phyloP scores from a whole-genome alignment of 2,113 vertebrate genomes.

The Bombycilla garrulus region DNA sequence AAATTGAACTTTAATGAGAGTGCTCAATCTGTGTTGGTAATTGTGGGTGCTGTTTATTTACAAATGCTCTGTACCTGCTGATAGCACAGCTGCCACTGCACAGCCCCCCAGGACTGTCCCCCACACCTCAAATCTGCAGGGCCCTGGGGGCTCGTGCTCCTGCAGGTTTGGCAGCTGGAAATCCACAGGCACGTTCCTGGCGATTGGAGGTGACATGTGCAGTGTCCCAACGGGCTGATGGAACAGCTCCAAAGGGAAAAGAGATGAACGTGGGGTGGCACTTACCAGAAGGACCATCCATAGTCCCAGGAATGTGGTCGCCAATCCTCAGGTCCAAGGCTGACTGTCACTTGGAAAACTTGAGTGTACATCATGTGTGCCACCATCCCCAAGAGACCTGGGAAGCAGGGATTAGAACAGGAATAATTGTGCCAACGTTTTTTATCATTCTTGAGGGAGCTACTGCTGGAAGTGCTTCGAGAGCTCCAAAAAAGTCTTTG shows the following conservation, averaged over 20 bases:
- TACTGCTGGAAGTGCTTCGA: constrained; percentile 10
- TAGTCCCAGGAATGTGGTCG: constrained; percentile 93
- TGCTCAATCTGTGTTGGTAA: constrained; percentile 49
- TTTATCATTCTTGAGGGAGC: neutral
- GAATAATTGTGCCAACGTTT: neutral
- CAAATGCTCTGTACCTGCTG: constrained; percentile 28
- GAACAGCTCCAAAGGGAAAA: neutral
- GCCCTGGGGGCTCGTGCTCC: neutral
- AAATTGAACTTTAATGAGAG: constrained; percentile 61
- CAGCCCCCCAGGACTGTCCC: neutral
- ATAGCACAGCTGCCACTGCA: constrained; percentile 23
- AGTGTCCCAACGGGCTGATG: neutral
- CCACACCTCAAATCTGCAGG: accelerated
- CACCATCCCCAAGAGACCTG: constrained; percentile 94
- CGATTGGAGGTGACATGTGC: neutral
- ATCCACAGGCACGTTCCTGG: neutral
- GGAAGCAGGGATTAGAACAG: constrained; percentile 12
- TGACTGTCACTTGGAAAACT: constrained; percentile 94
- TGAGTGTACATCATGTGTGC: constrained; percentile 96
- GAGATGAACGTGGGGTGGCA: neutral
- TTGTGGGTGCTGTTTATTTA: constrained; percentile 50
- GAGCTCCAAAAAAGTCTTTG: constrained; percentile 14
- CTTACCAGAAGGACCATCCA: constrained; percentile 95
- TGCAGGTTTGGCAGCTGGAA: neutral
- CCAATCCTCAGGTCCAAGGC: constrained; percentile 93